phyloP scores from a whole-genome alignment of 2,113 vertebrate species.

The Neofelis nebulosa region DNA sequence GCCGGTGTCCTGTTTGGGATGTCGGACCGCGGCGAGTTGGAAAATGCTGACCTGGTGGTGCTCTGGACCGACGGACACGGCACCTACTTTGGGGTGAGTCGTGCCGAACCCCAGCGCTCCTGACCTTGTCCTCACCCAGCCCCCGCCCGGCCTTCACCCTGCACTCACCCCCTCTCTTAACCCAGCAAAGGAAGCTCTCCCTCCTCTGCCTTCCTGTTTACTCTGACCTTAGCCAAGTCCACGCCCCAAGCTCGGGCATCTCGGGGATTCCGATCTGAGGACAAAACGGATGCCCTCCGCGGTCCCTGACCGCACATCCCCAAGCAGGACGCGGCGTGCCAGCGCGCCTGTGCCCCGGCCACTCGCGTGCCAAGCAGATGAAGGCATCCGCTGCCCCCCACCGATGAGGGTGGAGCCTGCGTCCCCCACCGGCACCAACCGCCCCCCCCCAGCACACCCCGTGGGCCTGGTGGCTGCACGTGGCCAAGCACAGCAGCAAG shows the following conservation, averaged over 20 bases:
- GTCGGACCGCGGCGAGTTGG: conserved; percentile 92
- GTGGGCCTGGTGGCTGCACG: fast-evolving
- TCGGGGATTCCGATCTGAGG: fast-evolving
- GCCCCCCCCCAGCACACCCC: fast-evolving
- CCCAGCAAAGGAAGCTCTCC: neutral
- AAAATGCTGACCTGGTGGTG: conserved; percentile 91
- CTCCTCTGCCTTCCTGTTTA: fast-evolving
- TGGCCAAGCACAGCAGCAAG: fast-evolving
- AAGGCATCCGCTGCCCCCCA: fast-evolving
- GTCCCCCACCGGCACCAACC: fast-evolving
- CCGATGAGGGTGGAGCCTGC: fast-evolving
- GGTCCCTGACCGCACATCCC: neutral
- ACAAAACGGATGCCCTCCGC: fast-evolving
- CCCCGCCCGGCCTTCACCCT: neutral
- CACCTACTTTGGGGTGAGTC: conserved; percentile 94
- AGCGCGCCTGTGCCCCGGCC: fast-evolving
- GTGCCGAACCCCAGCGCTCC: fast-evolving
- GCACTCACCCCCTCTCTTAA: fast-evolving
- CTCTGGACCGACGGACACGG: conserved; percentile 90
- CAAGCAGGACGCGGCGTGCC: fast-evolving
- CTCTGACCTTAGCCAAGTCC: neutral
- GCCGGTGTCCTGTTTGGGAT: conserved; percentile 94
- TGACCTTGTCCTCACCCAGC: fast-evolving
- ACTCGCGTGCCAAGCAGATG: fast-evolving
- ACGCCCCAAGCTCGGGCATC: fast-evolving